These are phyloP conservation scores for Eupithecia insigniata DNA, from an alignment of 2,888 invertebrate genomes.

Conservation along the genomic window DNA sequence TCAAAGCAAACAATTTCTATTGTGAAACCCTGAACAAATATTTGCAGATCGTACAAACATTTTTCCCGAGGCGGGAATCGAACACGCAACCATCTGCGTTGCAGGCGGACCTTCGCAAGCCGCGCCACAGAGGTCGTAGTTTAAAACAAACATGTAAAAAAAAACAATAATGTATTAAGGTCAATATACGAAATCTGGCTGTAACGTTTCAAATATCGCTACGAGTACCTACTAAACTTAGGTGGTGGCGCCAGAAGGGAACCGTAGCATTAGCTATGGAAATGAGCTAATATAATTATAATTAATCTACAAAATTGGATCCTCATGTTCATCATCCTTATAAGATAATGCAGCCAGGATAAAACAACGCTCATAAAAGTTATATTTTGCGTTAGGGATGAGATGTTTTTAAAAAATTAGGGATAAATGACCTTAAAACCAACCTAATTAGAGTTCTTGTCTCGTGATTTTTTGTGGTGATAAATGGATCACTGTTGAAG, in stretches of 20 bases:
- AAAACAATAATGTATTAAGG: not conserved
- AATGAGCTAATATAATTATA: slow-evolving; percentile 69
- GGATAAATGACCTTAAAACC: not conserved
- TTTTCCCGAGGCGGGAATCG: too few relatives aligned
- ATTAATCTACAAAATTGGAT: slow-evolving; percentile 63
- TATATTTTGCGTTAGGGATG: slow-evolving; percentile 6
- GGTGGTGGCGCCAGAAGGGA: slow-evolving; percentile 47
- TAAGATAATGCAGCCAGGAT: slow-evolving; percentile 35
- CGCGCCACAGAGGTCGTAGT: too few relatives aligned
- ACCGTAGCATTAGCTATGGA: slow-evolving; percentile 67
- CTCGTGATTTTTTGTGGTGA: not conserved
- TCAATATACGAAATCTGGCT: not conserved
- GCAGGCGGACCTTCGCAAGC: too few relatives aligned
- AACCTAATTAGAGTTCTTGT: not conserved
- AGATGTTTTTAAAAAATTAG: slow-evolving; percentile 16
- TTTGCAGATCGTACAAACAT: too few relatives aligned
- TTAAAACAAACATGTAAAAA: too few relatives aligned
- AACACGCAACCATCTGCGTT: too few relatives aligned
- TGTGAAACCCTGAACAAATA: too few relatives aligned
- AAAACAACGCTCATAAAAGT: slow-evolving; percentile 24
- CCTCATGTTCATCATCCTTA: slow-evolving; percentile 44
- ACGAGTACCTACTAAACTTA: slow-evolving; percentile 4
- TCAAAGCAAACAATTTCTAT: too few relatives aligned
- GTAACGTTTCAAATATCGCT: not conserved
- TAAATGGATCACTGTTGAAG: not conserved